phyloP scores from a whole-genome alignment of 2,888 invertebrate species.

The Sesia bembeciformis region DNA sequence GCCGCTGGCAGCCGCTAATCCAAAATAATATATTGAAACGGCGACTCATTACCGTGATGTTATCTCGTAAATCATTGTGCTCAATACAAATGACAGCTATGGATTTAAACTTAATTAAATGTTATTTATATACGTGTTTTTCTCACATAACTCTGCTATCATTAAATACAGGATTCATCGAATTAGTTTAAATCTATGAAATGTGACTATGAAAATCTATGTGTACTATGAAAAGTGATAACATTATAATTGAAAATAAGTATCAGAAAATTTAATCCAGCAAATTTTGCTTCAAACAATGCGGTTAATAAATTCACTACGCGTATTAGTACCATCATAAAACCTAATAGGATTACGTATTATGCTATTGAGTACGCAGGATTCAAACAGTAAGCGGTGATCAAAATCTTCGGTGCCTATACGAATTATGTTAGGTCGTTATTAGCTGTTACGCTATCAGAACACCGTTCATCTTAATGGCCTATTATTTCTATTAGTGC shows the following conservation, averaged over 20 bases:
- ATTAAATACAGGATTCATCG: too few relatives aligned
- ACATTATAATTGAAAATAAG: too few relatives aligned
- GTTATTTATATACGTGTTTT: too few relatives aligned
- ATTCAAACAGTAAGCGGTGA: not conserved
- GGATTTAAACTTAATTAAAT: too few relatives aligned
- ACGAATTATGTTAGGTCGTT: not conserved
- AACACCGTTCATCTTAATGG: not conserved
- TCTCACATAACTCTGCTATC: too few relatives aligned
- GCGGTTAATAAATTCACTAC: not conserved
- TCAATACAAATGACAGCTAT: too few relatives aligned
- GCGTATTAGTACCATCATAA: not conserved
- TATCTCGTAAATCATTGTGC: not conserved
- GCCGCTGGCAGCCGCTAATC: not conserved
- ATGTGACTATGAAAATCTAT: too few relatives aligned
- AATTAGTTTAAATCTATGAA: too few relatives aligned
- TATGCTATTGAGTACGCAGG: not conserved
- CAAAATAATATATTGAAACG: not conserved
- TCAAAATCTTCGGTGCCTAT: not conserved
- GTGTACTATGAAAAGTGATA: too few relatives aligned
- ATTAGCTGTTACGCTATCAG: not conserved
- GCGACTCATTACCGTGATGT: not conserved
- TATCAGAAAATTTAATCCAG: not conserved
- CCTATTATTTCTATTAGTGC: not conserved
- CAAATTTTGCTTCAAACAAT: not conserved
- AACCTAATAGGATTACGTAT: not conserved